phyloP scores from a whole-genome alignment of 2,888 invertebrate genomes.

The Agelastica alni region DNA sequence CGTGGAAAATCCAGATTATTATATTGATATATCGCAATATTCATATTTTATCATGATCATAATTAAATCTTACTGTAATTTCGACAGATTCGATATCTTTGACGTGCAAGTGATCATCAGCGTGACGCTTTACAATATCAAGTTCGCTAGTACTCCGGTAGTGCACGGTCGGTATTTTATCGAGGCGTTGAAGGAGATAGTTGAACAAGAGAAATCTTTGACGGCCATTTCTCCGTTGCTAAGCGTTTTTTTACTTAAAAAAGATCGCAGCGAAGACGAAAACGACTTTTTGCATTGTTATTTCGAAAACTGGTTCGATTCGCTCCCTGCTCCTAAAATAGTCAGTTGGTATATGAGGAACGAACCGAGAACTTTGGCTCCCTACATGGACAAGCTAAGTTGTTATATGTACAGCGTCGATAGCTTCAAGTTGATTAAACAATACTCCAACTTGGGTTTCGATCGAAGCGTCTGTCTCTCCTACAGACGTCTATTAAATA shows the following conservation, averaged over 20 bases:
- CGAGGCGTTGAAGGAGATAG: neutral
- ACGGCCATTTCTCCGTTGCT: neutral
- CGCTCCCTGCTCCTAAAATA: neutral
- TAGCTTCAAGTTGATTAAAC: slow-evolving; percentile 16
- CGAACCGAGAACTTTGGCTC: slow-evolving; percentile 26
- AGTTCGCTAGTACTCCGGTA: neutral
- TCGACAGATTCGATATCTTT: neutral
- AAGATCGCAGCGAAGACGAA: slow-evolving; percentile 21
- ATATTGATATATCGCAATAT: slow-evolving; percentile 16
- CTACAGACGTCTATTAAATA: neutral
- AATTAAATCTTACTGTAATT: slow-evolving; percentile 1
- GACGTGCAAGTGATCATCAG: neutral
- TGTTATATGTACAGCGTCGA: neutral
- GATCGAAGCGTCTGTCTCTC: slow-evolving; percentile 19
- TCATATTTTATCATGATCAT: slow-evolving; percentile 10
- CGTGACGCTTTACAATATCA: neutral
- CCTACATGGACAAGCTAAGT: slow-evolving; percentile 24
- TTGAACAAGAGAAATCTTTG: neutral
- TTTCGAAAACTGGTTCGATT: slow-evolving; percentile 15
- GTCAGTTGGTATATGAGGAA: slow-evolving; percentile 24
- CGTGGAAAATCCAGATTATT: slow-evolving; percentile 15
- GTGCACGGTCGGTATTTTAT: neutral
- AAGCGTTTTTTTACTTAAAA: slow-evolving; percentile 9
- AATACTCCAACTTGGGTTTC: slow-evolving; percentile 29
- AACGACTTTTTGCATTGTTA: slow-evolving; percentile 23